These are phyloP conservation scores for Periophthalmus modestus DNA, from an alignment of 2,113 vertebrate species.

Conservation along the genomic window DNA sequence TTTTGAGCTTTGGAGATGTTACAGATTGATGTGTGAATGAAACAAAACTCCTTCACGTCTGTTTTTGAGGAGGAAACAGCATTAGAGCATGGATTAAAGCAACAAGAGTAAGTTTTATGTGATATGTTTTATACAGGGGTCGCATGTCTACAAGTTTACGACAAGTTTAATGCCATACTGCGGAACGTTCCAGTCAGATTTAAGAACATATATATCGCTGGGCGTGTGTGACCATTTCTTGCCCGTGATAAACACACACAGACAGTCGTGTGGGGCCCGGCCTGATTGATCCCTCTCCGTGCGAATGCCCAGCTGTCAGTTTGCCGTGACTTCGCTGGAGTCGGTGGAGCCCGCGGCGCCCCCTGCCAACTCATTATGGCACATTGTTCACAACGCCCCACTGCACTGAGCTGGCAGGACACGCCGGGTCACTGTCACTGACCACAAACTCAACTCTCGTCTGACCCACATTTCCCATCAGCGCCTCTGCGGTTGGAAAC, in stretches of 20 bases:
- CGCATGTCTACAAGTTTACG: too few relatives aligned
- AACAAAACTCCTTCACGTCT: too few relatives aligned
- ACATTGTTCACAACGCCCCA: slow-evolving; percentile 11
- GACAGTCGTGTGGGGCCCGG: not conserved
- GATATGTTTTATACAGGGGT: not conserved
- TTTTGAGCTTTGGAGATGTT: too few relatives aligned
- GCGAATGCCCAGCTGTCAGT: slow-evolving; percentile 18
- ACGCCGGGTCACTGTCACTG: slow-evolving; percentile 13
- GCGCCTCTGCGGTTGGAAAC: too few relatives aligned
- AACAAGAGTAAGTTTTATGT: too few relatives aligned
- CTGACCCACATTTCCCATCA: slow-evolving; percentile 11
- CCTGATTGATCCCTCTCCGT: not conserved
- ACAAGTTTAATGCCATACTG: too few relatives aligned
- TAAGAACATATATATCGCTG: too few relatives aligned
- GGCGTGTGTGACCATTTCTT: not conserved
- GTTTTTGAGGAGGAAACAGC: too few relatives aligned
- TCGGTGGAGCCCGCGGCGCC: slow-evolving; percentile 1
- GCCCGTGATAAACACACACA: not conserved
- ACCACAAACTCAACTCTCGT: not conserved
- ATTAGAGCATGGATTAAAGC: too few relatives aligned
- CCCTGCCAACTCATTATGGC: slow-evolving; percentile 19
- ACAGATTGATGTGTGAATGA: too few relatives aligned
- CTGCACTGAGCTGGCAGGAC: slow-evolving; percentile 23
- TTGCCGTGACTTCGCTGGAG: slow-evolving; percentile 14
- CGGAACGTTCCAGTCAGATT: too few relatives aligned